phyloP scores from a whole-genome alignment of 2,113 vertebrate species.

The Epinephelus moara region DNA sequence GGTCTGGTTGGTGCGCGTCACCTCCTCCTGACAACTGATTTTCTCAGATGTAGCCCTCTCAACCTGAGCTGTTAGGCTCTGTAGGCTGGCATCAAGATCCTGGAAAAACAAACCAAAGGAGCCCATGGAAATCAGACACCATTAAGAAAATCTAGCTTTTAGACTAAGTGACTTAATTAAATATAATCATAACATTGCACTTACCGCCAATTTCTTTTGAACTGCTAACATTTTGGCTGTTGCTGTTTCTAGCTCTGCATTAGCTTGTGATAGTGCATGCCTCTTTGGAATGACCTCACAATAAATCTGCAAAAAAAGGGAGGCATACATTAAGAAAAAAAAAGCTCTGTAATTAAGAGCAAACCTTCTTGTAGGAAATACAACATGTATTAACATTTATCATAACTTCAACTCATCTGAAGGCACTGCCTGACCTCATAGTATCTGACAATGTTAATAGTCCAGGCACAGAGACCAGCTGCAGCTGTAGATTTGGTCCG shows the following conservation, averaged over 20 bases:
- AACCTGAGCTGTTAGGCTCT: conserved; percentile 84
- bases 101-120: conserved; percentile 64
- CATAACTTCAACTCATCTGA: not conserved
- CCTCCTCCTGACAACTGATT: conserved; percentile 86
- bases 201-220: conserved; percentile 87
- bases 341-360: not conserved
- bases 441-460: conserved; percentile 89
- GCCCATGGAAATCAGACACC: conserved; percentile 8
- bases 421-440: conserved; percentile 82
- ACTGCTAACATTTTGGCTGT: conserved; percentile 83
- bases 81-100: conserved; percentile 87
- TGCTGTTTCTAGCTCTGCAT: conserved; percentile 84
- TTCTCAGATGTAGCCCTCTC: conserved; percentile 86
- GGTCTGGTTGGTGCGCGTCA: conserved; percentile 83
- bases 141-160: conserved; percentile 15
- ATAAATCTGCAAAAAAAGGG: conserved; percentile 78
- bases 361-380: conserved; percentile 9
- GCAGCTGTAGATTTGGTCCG: conserved; percentile 89
- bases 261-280: conserved; percentile 83
- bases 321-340: not conserved
- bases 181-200: conserved; percentile 38
- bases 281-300: conserved; percentile 88
- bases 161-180: conserved; percentile 8
- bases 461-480: conserved; percentile 89
- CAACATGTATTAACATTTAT: not conserved